phyloP scores from a whole-genome alignment of 2,113 vertebrate species.

The Dicerorhinus sumatrensis region DNA sequence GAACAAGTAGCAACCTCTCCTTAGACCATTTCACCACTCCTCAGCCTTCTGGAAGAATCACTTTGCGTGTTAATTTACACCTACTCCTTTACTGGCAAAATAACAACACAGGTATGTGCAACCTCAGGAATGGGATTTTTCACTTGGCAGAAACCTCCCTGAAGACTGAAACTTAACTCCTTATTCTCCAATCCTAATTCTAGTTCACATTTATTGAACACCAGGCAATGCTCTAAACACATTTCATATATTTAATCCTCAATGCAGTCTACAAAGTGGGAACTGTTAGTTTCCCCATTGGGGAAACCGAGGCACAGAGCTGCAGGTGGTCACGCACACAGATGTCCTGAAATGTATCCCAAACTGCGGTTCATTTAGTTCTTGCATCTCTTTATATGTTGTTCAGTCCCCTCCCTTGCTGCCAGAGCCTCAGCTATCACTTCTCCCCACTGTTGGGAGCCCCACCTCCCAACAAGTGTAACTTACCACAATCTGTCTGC shows the following conservation, averaged over 20 bases:
- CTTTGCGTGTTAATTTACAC: background rate
- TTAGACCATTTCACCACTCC: background rate
- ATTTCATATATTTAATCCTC: background rate
- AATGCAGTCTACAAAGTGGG: background rate
- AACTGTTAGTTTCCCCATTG: background rate
- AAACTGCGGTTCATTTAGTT: background rate
- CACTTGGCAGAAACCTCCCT: background rate
- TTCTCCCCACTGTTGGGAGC: background rate
- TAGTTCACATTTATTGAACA: background rate
- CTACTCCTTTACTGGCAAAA: background rate
- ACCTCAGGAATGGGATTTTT: background rate
- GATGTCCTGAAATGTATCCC: background rate
- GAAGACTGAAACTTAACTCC: background rate
- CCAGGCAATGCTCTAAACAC: background rate
- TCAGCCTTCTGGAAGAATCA: background rate
- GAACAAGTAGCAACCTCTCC: constrained; percentile 57
- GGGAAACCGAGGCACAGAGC: background rate
- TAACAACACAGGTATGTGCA: background rate
- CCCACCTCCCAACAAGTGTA: background rate
- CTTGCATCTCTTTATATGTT: fast-evolving
- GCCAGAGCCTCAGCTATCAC: background rate
- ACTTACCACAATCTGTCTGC: background rate
- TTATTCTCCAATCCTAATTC: background rate
- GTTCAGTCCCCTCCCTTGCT: background rate
- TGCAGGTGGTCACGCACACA: fast-evolving